Evolutionary conservation across 2,888 invertebrate species (phyloP).

Genomic region (Orchestes rusci): DNA sequence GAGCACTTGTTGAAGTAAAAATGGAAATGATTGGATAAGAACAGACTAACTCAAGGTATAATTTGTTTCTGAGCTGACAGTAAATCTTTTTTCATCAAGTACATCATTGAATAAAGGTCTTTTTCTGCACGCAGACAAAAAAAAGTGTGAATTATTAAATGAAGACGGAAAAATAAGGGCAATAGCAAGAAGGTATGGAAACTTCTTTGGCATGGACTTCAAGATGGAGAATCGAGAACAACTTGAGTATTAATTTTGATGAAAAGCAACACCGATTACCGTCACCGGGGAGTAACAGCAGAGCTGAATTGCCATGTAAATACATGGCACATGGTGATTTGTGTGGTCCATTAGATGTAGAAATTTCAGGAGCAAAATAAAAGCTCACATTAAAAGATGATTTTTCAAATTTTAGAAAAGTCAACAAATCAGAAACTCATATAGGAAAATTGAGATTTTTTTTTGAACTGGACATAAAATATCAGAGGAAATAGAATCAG

Average conservation of each 20-base stretch:
- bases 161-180: not conserved
- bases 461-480: conserved; percentile 28
- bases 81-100: conserved; percentile 2
- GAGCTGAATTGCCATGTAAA: not conserved
- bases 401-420: conserved; percentile 3
- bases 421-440: conserved; percentile 1
- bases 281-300: not conserved
- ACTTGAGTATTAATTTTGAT: not conserved
- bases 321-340: conserved; percentile 3
- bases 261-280: conserved; percentile 4
- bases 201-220: conserved; percentile 4
- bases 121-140: not conserved
- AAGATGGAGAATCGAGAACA: not conserved
- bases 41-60: not conserved
- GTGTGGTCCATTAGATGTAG: conserved; percentile 6
- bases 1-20: not conserved
- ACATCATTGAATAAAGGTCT: not conserved
- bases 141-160: conserved; percentile 3
- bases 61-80: not conserved
- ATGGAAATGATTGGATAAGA: conserved; percentile 3
- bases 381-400: conserved; percentile 3
- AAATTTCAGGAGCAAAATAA: conserved; percentile 3
- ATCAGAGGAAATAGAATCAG: conserved; percentile 25
- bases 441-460: not conserved
- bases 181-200: not conserved